phyloP scores from a whole-genome alignment of 2,888 invertebrate genomes.

The Endotricha flammealis region DNA sequence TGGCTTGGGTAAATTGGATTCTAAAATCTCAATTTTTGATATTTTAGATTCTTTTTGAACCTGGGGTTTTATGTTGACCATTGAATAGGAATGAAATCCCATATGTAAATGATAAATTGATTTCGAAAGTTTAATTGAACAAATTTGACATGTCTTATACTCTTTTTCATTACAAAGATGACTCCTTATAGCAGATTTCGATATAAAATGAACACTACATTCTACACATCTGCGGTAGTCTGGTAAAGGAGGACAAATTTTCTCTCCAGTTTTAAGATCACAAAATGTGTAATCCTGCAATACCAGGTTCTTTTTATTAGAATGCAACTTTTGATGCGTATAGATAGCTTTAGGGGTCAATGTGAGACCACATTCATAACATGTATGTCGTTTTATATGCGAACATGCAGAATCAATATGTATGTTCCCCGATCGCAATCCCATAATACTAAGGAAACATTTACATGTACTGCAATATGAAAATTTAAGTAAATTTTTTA shows the following conservation, averaged over 20 bases:
- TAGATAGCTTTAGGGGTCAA: constrained; percentile 32
- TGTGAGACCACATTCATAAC: constrained; percentile 48
- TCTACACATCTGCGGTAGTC: constrained; percentile 43
- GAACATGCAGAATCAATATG: constrained; percentile 36
- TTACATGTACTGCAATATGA: constrained; percentile 45
- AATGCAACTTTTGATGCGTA: constrained; percentile 39
- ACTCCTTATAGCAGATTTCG: constrained; percentile 26
- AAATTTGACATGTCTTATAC: constrained; percentile 40
- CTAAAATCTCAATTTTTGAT: not conserved
- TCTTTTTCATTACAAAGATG: constrained; percentile 40
- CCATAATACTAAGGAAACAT: constrained; percentile 33
- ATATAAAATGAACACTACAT: constrained; percentile 45
- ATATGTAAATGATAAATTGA: constrained; percentile 47
- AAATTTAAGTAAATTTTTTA: constrained; percentile 16
- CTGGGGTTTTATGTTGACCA: constrained; percentile 13
- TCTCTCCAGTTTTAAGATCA: constrained; percentile 35
- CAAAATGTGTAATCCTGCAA: constrained; percentile 48
- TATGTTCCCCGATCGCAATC: constrained; percentile 22
- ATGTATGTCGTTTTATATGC: constrained; percentile 31
- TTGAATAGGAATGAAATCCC: constrained; percentile 46
- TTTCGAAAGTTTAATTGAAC: constrained; percentile 42
- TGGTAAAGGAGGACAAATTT: constrained; percentile 46
- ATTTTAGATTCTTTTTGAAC: not conserved
- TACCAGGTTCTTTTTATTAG: constrained; percentile 28
- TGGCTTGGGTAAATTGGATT: not conserved